phyloP scores from a whole-genome alignment of 2,797 vertebrate species.

The Phoeniculus purpureus region DNA sequence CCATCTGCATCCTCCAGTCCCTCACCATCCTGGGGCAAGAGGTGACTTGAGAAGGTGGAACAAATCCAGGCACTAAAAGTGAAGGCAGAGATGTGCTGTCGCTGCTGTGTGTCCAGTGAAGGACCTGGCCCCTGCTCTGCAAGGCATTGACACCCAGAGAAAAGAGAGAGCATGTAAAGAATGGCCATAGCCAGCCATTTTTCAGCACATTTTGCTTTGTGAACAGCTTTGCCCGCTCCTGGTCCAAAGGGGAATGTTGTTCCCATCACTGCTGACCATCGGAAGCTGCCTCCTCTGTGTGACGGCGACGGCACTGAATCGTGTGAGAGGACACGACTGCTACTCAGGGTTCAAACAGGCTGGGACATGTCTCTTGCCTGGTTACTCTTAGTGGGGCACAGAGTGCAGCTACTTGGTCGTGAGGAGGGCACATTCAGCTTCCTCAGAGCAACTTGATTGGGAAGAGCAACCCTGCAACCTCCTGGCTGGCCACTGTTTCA shows the following conservation, averaged over 20 bases:
- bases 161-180: background rate
- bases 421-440: background rate
- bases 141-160: background rate
- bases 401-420: background rate
- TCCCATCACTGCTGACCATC: background rate
- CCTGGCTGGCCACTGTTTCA: background rate
- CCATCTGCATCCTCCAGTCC: background rate
- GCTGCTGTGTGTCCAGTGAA: background rate
- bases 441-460: background rate
- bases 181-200: background rate
- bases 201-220: background rate
- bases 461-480: background rate
- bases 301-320: background rate
- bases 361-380: background rate
- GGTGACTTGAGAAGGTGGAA: background rate
- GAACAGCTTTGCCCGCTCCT: background rate
- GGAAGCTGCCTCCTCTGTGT: background rate
- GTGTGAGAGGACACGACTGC: background rate
- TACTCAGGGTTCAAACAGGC: background rate
- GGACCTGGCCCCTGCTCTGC: background rate
- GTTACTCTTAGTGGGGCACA: constrained; percentile 31
- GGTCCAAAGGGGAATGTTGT: background rate
- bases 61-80: fast-evolving
- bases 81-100: background rate
- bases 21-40: background rate